Evolutionary conservation across 1,140 invertebrate genomes (phyloP), one percentile per base, ranked within the genome.

Genomic region (Tenebrio molitor): DNA sequence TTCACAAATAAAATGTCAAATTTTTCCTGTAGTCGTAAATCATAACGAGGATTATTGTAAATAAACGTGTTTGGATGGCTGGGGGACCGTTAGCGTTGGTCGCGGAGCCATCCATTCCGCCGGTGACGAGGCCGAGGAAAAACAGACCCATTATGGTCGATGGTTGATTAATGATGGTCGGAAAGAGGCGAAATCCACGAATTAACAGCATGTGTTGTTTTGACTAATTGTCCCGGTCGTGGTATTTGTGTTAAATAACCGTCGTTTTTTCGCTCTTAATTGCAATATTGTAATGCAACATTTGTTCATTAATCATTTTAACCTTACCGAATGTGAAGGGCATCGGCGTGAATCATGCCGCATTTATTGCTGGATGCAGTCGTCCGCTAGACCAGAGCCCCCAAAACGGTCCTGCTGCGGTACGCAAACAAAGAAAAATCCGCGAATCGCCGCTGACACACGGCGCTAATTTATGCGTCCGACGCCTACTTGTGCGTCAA

Each of bases 261-360:
- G 50, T 15, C 2, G n/a, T 29, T 58, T 53, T 58, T 58, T 58
- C 44, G 16, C 16, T 50, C 50, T 58, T 58, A 58, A 58, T 58
- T 58, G 50, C 50, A 74, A 76, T 39, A 50, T 58, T 62, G 70
- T 71, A 75, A 77, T 73, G 67, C 74, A 75, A 73, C 74, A 71
- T 75, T 77, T 73, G 64, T 75, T 71, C 68, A 77, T 74, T 77
- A 77, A 77, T 77, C 74, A 77, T 75, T 77, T 77, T 75, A 72
- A 77, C 76, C 76, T 77, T 77, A 72, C 63, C 41, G 36, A 75
- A 75, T 73, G 72, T 77, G 76, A 77, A 77, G 76, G 76, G 71
- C 74, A 75, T 44, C 46, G 23, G 71, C 36, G 36, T 75, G 74
- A 75, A 41, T 75, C 74, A 77, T 71, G 41, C 17, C 19, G 39